A percentile compares a stretch with the other conserved stretches of the same genome.
Conservation (phyloP, 2,113 vertebrate species). For the Glaucomys volans region DNA sequence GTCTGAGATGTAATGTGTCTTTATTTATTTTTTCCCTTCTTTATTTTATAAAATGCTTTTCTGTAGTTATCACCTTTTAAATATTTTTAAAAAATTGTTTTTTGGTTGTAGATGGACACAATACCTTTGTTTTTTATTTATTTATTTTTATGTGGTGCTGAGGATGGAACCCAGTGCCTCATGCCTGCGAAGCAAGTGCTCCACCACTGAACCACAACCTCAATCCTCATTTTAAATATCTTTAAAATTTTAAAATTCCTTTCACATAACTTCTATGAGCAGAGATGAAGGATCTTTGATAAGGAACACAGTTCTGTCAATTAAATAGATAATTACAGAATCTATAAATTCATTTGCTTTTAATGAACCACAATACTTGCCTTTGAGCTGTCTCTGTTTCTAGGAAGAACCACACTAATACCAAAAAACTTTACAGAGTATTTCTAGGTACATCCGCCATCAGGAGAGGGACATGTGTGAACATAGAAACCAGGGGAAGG, state of each 20-base stretch:
- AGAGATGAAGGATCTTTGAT: not conserved
- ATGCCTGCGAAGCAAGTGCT: too few species aligned
- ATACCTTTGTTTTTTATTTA: too few species aligned
- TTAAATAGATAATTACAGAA: constrained; percentile 46
- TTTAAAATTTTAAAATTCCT: constrained; percentile 2
- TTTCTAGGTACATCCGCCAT: constrained; percentile 89
- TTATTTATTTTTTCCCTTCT: not conserved
- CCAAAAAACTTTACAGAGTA: constrained; percentile 74
- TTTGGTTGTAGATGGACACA: too few species aligned
- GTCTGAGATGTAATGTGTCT: not conserved
- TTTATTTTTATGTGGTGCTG: too few species aligned
- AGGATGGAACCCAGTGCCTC: too few species aligned
- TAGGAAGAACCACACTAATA: constrained; percentile 87
- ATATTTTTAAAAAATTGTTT: not conserved
- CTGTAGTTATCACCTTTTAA: not conserved
- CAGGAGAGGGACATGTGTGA: constrained; percentile 63
- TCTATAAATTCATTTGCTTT: constrained; percentile 73
- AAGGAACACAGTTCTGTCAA: not conserved
- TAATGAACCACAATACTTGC: constrained; percentile 53
- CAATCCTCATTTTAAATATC: not conserved
- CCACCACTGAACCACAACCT: too few species aligned
- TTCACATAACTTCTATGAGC: not conserved
- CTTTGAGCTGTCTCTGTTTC: constrained; percentile 84
- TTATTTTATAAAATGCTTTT: not conserved
- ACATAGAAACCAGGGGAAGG: constrained; percentile 73